Evolutionary conservation across 2,113 vertebrate genomes (phyloP), one percentile per base, ranked within the genome.

Genomic region (Halichoerus grypus): DNA sequence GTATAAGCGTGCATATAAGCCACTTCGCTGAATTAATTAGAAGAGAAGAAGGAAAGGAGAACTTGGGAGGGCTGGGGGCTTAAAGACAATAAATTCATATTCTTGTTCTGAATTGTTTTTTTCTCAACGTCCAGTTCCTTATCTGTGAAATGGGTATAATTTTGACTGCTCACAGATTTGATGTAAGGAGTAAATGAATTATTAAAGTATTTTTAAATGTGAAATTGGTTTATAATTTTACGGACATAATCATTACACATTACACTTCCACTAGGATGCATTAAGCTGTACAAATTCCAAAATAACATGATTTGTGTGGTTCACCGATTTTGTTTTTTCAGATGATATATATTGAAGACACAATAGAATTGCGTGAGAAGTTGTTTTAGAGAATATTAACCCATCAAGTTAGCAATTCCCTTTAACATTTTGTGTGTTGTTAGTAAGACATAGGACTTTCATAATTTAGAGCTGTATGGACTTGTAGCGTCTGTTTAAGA

Each of bases 151-250:
- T 53, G 36, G 46, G 24, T 42, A 59, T 96, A 72, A 69, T 95
- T 93, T 71, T 80, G n/a, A 83, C 19, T 95, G 28, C 49, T 82
- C 57, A 77, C 77, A 89, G 51, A 57, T 77, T 71, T 92, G 82
- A 88, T 90, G 33, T 51, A 90, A 84, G 33, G 80, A 84, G 11
- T 49, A 18, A 93, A 63, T 95, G 9, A 76, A 88, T 97, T 87
- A 86, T 96, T 95, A 87, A 91, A 84, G 22, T 90, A 81, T 92
- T 92, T 94, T 33, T 98, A 97, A 97, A 97, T 95, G 88, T 39
- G 63, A 95, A 96, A 46, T 91, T 93, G 39, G 46, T 97, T 94
- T 95, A 10, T 96, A 71, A 76, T 71, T 85, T 90, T 18, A 88
- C 21, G 63, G 33, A 92, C 46, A 71, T 74, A 59, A 76, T 91